These are phyloP conservation scores for Oenanthe oenanthe DNA, from an alignment of 2,113 vertebrate genomes.

Conservation along the genomic window DNA sequence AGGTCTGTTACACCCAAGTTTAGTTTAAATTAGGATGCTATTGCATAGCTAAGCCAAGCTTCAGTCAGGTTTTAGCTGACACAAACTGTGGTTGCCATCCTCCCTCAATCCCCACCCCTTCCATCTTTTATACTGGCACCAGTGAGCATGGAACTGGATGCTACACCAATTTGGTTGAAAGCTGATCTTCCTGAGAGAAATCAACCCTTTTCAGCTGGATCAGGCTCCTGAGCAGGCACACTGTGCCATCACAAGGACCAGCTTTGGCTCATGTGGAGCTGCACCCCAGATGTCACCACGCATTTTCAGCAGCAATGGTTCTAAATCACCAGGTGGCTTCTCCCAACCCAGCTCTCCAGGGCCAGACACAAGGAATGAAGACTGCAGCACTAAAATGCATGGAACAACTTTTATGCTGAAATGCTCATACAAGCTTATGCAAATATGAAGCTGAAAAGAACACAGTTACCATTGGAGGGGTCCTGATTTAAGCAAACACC, in stretches of 20 bases:
- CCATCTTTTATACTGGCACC: not conserved
- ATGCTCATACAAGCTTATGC: not conserved
- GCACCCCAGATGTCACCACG: not conserved
- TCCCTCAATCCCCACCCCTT: not conserved
- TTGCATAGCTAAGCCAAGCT: constrained; percentile 40
- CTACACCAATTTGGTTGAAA: not conserved
- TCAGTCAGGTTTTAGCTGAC: constrained; percentile 39
- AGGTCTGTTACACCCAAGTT: constrained; percentile 55
- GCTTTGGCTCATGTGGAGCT: not conserved
- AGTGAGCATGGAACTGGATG: not conserved
- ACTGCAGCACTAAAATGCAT: not conserved
- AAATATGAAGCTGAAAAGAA: not conserved
- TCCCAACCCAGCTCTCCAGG: not conserved
- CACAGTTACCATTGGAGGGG: not conserved
- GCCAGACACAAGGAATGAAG: not conserved
- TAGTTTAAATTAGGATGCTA: constrained; percentile 38
- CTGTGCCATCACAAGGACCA: not conserved
- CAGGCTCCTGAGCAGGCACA: not conserved
- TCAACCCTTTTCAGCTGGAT: not conserved
- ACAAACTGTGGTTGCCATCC: not conserved
- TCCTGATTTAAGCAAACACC: not conserved
- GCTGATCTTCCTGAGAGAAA: not conserved
- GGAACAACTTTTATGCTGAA: not conserved
- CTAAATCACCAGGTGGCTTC: not conserved
- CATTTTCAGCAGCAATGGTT: not conserved